Percentiles rank a stretch among this genome's conserved stretches.
These are phyloP conservation scores for Muschampia plurimacula DNA, from an alignment of 2,888 invertebrate species.

Conservation along the genomic window DNA sequence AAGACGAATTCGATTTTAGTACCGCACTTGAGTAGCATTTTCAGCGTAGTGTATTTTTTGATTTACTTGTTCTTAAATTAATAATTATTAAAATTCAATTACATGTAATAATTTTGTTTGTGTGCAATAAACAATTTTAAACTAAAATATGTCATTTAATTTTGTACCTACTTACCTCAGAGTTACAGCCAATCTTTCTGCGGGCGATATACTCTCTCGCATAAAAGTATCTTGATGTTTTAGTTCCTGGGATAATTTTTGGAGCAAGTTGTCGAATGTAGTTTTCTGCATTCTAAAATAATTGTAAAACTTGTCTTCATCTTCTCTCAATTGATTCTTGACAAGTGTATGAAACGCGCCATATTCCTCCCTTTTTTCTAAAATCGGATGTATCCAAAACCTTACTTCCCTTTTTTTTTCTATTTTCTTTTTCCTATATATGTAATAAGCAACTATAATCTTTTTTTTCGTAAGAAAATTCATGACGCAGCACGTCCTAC, in stretches of 20 bases:
- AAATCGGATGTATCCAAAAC: slow-evolving; percentile 15
- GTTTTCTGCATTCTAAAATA: slow-evolving; percentile 41
- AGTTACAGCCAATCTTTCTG: slow-evolving; percentile 49
- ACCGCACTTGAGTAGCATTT: slow-evolving; percentile 47
- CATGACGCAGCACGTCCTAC: slow-evolving; percentile 15
- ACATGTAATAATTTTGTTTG: slow-evolving; percentile 46
- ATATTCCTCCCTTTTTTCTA: slow-evolving; percentile 15
- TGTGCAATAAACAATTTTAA: slow-evolving; percentile 46
- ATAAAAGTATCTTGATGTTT: slow-evolving; percentile 46
- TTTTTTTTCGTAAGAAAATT: slow-evolving; percentile 15
- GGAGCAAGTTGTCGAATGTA: slow-evolving; percentile 44
- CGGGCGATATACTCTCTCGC: slow-evolving; percentile 46
- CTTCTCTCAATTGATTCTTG: slow-evolving; percentile 13
- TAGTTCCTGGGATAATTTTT: slow-evolving; percentile 45
- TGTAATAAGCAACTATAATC: slow-evolving; percentile 13
- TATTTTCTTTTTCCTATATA: slow-evolving; percentile 11
- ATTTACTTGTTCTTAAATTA: slow-evolving; percentile 22
- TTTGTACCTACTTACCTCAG: slow-evolving; percentile 46
- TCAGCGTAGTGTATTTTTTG: slow-evolving; percentile 36
- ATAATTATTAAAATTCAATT: slow-evolving; percentile 44
- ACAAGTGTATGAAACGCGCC: slow-evolving; percentile 15
- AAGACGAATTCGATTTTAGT: slow-evolving; percentile 49
- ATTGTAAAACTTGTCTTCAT: slow-evolving; percentile 15
- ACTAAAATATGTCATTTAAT: slow-evolving; percentile 46
- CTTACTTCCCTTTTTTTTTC: slow-evolving; percentile 14